Evolutionary conservation across 2,113 vertebrate genomes (phyloP).

Genomic region (Colistium nudipinnis): DNA sequence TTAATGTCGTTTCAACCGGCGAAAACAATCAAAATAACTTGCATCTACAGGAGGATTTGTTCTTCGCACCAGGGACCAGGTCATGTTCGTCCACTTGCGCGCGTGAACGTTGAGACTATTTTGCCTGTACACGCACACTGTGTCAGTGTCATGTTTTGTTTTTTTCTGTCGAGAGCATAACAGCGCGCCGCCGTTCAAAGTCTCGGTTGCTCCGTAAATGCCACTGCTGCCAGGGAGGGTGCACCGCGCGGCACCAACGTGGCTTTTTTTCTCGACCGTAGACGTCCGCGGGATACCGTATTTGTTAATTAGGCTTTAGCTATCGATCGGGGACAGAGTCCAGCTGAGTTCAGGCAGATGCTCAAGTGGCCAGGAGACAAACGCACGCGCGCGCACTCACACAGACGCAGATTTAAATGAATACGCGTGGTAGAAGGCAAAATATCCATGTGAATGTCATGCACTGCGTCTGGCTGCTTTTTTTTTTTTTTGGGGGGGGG

Average conservation of each 20-base stretch:
- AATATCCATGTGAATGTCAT: conserved; percentile 45
- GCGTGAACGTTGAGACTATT: conserved; percentile 5
- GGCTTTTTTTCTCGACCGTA: conserved; percentile 61
- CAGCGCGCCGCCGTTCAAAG: conserved; percentile 20
- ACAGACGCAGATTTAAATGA: conserved; percentile 35
- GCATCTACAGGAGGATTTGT: too few species aligned
- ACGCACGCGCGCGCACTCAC: conserved; percentile 13
- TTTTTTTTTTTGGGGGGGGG: conserved; percentile 24
- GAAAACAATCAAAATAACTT: not conserved
- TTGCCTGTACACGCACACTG: conserved; percentile 4
- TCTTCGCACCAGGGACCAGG: not conserved
- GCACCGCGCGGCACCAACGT: conserved; percentile 44
- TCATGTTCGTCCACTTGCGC: not conserved
- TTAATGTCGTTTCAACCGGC: not conserved
- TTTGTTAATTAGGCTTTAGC: conserved; percentile 68
- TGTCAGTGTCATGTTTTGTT: conserved; percentile 36
- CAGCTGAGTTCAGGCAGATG: conserved; percentile 31
- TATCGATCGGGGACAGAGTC: conserved; percentile 58
- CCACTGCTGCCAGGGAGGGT: conserved; percentile 51
- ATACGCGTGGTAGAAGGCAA: conserved; percentile 55
- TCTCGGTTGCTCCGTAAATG: conserved; percentile 41
- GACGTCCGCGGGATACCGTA: conserved; percentile 52
- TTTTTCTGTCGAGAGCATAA: conserved; percentile 24
- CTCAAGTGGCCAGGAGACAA: conserved; percentile 23
- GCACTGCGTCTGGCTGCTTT: conserved; percentile 42